Conservation (phyloP, 2,797 vertebrate genomes). For the Coregonus ussuriensis region DNA sequence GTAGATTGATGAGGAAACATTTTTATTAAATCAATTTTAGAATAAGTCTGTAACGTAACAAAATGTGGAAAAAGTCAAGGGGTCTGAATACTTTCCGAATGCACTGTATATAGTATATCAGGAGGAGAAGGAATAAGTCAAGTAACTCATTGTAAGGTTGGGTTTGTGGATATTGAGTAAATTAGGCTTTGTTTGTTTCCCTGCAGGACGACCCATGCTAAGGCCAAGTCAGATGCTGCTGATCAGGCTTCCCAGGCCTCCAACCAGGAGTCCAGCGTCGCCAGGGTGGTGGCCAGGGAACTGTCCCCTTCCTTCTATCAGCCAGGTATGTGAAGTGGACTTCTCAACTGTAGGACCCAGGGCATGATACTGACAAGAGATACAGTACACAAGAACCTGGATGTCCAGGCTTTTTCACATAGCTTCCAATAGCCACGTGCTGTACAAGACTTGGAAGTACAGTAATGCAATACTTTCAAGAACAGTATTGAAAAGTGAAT, state of each 20-base stretch:
- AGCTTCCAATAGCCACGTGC: conserved; percentile 98
- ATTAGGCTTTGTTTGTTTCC: background rate
- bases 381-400: background rate
- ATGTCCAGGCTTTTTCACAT: conserved; percentile 85
- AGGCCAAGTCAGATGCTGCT: conserved; percentile 89
- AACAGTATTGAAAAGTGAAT: background rate
- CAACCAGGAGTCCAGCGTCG: conserved; percentile 91
- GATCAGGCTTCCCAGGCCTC: conserved; percentile 88
- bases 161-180: background rate
- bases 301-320: conserved; percentile 97
- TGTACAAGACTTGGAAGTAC: conserved; percentile 25
- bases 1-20: too few relatives aligned
- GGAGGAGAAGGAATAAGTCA: background rate
- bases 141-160: background rate
- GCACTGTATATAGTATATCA: too few relatives aligned
- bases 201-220: conserved; percentile 89
- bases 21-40: too few relatives aligned
- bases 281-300: conserved; percentile 91
- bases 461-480: background rate
- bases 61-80: too few relatives aligned
- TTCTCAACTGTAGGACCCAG: background rate
- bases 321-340: conserved; percentile 81
- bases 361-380: background rate
- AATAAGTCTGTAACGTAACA: too few relatives aligned
- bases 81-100: too few relatives aligned